Conservation (phyloP, 2,888 invertebrate species). For the Eristalis intricaria region DNA sequence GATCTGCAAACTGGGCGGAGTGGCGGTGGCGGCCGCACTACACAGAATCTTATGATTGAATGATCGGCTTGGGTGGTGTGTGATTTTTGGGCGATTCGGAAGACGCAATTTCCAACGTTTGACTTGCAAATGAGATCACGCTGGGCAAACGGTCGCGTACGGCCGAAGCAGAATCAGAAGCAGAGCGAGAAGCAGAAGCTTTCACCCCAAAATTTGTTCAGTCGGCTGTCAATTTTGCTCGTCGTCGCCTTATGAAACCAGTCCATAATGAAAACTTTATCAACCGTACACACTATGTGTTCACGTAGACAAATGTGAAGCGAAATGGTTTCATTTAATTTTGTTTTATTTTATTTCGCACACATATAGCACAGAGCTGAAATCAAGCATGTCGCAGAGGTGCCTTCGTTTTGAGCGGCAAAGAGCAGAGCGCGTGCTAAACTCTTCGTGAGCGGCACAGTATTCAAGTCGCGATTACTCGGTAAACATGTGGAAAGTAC, state of each 20-base stretch:
- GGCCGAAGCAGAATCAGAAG: not conserved
- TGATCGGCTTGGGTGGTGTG: not conserved
- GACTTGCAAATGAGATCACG: constrained; percentile 41
- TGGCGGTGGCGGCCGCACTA: not conserved
- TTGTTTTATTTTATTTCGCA: constrained; percentile 25
- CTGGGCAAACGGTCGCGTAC: not conserved
- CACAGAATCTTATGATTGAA: not conserved
- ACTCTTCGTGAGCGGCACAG: constrained; percentile 67
- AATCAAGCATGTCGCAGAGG: constrained; percentile 72
- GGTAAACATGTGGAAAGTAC: constrained; percentile 79
- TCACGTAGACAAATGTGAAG: not conserved
- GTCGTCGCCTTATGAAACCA: constrained; percentile 28
- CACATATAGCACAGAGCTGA: constrained; percentile 58
- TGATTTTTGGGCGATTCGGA: not conserved
- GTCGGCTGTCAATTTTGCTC: constrained; percentile 20
- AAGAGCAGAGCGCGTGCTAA: constrained; percentile 55
- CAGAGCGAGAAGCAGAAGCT: constrained; percentile 33
- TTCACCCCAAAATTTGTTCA: constrained; percentile 27
- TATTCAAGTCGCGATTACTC: constrained; percentile 80
- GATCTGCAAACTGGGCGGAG: not conserved
- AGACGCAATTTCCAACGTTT: constrained; percentile 8
- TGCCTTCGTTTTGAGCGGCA: constrained; percentile 66
- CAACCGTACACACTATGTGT: constrained; percentile 26
- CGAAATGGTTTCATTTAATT: not conserved
- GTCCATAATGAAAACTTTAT: constrained; percentile 54